Conservation (phyloP, 2,797 vertebrate species). For the Balearica regulorum region DNA sequence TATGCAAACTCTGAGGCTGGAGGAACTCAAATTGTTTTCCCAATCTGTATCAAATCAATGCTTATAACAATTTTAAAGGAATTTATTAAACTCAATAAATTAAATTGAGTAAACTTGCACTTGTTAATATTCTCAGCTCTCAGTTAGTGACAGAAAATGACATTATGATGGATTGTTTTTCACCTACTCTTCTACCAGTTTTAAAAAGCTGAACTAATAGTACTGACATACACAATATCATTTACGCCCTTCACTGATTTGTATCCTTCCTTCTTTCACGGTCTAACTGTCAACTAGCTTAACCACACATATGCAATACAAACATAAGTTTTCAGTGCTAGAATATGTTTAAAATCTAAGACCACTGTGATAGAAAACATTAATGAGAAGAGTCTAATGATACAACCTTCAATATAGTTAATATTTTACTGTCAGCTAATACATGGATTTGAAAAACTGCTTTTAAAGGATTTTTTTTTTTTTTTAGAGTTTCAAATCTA, state of each 20-base stretch:
- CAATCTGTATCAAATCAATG: neutral
- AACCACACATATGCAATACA: neutral
- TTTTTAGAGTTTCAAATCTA: neutral
- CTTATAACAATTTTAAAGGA: neutral
- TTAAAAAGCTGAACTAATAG: neutral
- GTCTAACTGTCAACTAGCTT: neutral
- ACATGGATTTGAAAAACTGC: neutral
- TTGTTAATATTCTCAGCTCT: neutral
- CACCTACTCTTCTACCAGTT: neutral
- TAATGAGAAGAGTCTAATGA: neutral
- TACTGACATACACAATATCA: neutral
- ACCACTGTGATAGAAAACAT: neutral
- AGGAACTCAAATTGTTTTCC: neutral
- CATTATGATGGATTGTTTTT: neutral
- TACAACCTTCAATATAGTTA: neutral
- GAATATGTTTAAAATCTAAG: neutral
- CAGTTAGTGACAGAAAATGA: neutral
- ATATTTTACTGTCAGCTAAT: neutral
- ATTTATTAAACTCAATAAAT: neutral
- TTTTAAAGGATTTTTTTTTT: neutral
- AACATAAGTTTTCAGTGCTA: neutral
- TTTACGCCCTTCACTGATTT: neutral
- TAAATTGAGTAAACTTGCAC: neutral
- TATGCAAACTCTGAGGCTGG: neutral
- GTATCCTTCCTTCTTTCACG: neutral